Conservation (phyloP, 2,113 vertebrate genomes). For the Meleagris gallopavo region DNA sequence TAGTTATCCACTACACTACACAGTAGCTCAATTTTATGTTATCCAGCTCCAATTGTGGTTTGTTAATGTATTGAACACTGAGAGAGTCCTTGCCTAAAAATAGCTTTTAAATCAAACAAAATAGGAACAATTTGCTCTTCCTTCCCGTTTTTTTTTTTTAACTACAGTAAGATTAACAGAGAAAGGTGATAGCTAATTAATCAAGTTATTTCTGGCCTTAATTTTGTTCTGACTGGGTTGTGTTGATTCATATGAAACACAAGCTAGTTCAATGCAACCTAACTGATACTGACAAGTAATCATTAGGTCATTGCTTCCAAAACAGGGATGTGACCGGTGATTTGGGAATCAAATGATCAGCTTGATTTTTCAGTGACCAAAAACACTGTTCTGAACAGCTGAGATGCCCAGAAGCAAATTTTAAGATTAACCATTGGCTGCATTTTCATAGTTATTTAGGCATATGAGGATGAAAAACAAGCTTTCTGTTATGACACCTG, state of each 20-base stretch:
- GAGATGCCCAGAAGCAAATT: background rate
- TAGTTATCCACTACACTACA: background rate
- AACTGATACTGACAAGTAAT: background rate
- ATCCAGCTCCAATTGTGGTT: background rate
- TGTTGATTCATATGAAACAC: background rate
- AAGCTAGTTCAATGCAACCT: background rate
- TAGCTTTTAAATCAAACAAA: background rate
- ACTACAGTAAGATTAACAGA: background rate
- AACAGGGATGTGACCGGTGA: background rate
- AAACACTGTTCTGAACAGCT: background rate
- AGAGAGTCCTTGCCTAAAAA: background rate
- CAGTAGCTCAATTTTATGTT: fast-evolving
- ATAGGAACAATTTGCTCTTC: background rate
- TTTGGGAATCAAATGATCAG: background rate
- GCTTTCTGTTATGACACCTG: background rate
- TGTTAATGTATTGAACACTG: background rate
- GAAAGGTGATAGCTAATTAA: background rate
- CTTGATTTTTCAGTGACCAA: background rate
- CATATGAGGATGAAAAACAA: background rate
- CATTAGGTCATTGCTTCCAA: background rate
- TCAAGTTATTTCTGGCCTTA: background rate
- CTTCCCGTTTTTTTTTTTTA: background rate
- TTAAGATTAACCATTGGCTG: background rate
- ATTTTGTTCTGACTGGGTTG: background rate
- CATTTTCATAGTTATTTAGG: background rate